phyloP scores from a whole-genome alignment of 2,113 vertebrate species.

The Kryptolebias marmoratus region DNA sequence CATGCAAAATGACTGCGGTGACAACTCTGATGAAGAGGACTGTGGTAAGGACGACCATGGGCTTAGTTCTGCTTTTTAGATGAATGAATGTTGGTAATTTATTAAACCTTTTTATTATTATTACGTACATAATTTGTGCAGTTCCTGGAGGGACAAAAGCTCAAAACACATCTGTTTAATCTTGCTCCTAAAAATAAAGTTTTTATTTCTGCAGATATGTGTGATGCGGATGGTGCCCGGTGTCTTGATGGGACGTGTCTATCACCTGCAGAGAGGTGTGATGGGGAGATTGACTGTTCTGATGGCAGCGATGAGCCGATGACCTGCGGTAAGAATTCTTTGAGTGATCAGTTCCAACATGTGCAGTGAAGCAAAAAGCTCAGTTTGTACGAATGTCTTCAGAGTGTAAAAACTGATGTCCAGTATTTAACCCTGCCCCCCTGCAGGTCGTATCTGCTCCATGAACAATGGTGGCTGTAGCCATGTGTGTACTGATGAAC shows the following conservation, averaged over 20 bases:
- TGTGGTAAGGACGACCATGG: slow-evolving; percentile 72
- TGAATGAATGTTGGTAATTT: too few relatives aligned
- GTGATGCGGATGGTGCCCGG: slow-evolving; percentile 40
- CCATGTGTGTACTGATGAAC: slow-evolving; percentile 77
- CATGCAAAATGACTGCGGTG: slow-evolving; percentile 74
- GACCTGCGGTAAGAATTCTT: slow-evolving; percentile 59
- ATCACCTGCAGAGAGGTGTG: slow-evolving; percentile 66
- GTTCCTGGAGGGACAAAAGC: too few relatives aligned
- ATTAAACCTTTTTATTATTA: too few relatives aligned
- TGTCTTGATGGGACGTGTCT: slow-evolving; percentile 76
- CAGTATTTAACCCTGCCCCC: not conserved
- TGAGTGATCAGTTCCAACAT: not conserved
- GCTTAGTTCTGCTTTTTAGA: not conserved
- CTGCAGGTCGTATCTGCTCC: slow-evolving; percentile 83
- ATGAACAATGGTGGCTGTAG: slow-evolving; percentile 85
- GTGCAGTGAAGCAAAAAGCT: not conserved
- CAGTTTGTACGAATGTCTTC: not conserved
- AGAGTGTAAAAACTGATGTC: not conserved
- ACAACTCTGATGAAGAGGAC: slow-evolving; percentile 77
- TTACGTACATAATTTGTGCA: too few relatives aligned
- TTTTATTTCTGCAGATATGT: slow-evolving; percentile 43
- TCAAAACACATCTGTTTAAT: too few relatives aligned
- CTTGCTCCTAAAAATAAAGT: too few relatives aligned
- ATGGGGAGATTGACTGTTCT: slow-evolving; percentile 70
- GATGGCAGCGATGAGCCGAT: slow-evolving; percentile 79